Evolutionary conservation across 2,888 invertebrate genomes (phyloP), one percentile per base, ranked within the genome.

Genomic region (Noctua fimbriata): DNA sequence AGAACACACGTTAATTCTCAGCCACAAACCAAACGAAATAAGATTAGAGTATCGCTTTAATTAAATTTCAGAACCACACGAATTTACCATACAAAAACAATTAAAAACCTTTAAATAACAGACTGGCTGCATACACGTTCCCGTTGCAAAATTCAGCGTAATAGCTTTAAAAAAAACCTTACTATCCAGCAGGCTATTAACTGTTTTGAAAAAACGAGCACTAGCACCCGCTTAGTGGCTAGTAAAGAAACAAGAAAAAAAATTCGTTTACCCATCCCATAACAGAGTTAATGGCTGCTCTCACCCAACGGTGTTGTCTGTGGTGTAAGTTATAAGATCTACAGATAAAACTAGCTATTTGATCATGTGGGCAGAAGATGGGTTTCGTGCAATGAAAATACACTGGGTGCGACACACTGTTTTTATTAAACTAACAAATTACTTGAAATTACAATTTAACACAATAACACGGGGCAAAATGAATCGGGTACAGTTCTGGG

Each of bases 231-330:
- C 91, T 92, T 92, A 92, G 92, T 91, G 91, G 92, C 85, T 84
- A 87, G 89, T 87, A 89, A 81, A 88, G 87, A 86, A 90, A 90
- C 86, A 89, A 89, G 90, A 92, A 94, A 94, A 94, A 93, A 93
- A 78, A 93, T 89, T 89, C 89, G 90, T 90, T 92, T 92, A 88
- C 91, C 91, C 92, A 92, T 91, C 92, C 93, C 89, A 93, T 94
- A 93, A 93, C 93, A 89, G 88, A 91, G 93, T 94, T 94, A 94
- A 94, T 94, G 92, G 92, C 87, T 90, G 90, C 91, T 90, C 92
- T 90, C 91, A 92, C 90, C 91, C 91, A 90, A 80, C 82, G 73
- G 71, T 81, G 32, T 18, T n/a, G 32, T 16, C 32, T 60, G n/a
- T 71, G 82, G 80, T 58, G 7, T 76, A 89, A 87, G 77, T 49